Base-by-base conservation (phyloP, 2,113 vertebrate species). In the Sander lucioperca region DNA sequence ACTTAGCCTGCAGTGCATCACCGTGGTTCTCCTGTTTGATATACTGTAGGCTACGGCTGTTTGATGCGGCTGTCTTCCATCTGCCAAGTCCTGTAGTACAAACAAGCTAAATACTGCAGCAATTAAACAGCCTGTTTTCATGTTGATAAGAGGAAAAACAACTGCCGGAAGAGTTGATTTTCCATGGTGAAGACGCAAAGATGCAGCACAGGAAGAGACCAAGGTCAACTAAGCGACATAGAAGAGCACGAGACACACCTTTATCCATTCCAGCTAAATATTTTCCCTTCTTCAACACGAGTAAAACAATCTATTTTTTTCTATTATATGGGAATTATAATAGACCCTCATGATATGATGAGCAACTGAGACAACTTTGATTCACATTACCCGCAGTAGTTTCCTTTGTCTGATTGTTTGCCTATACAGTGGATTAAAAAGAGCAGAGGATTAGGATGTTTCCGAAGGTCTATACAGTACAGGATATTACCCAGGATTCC, bases 391-490 rank as follows among this genome's bases (percentile, higher is more conserved):
- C 19, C 45, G 79, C 77, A 90, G 87, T 45, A 62, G 84, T 94
- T 92, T 92, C 92, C 94, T 75, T 95, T 79, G 91, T 87, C 83
- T 91, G 88, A 84, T 93, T 93, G 2, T 57, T 94, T 93, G 87
- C 74, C 79, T 81, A 43, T 43, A 80, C 19, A 63, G 54, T 82
- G 77, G 90, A 95, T 95, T 95, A 94, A 90, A 93, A 92, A 16
- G 70, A 89, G 77, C 54, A 87, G 25, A 85, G 90, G 94, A 96
- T 95, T 94, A 95, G 82, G 89, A 92, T 62, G 85, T 90, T 93
- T 95, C 89, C 88, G 88, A 86, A 91, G 89, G 91, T 94, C 87
- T 90, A 89, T 93, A 93, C 90, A 90, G 91, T 93, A 89, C 84
- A 16, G 65, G 61, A 94, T 91, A 78, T 86, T 90, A 83, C 91